Base-by-base conservation (phyloP, 2,113 vertebrate genomes). In the Tachycineta bicolor region DNA sequence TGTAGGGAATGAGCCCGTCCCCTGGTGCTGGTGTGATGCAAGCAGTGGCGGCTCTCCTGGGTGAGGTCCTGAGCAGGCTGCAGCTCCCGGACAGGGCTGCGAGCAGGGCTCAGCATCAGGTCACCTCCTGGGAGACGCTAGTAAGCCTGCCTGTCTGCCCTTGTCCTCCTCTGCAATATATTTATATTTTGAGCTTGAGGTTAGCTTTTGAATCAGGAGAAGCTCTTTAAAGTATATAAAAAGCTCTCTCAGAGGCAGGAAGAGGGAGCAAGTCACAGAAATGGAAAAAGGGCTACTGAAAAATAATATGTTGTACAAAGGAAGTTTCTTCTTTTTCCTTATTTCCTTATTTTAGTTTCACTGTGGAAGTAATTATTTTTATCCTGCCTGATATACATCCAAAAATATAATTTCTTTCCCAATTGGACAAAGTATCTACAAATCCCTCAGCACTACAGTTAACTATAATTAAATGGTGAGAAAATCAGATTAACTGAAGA, bases 301-400 rank as follows among this genome's bases (percentile, higher is more conserved):
- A 84, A 78, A 23, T 13, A 50, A 14, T 34, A 7, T 0, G 0
- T 29, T 4, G 2, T 41, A 33, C 12, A 34, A 39, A 74, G 18
- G 60, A 62, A 55, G 15, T 43, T 73, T 20, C 13, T 86, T 70
- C 37, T 37, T 82, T 49, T 74, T 64, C 17, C 33, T 41, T 87
- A 46, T 49, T 74, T 64, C 17, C 33, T 41, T 87, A 46, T 71
- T 77, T 83, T 56, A 31, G 34, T 83, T 47, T 70, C 4, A 3
- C 21, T 78, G 62, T 73, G 31, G 49, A 87, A 91, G 58, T 55
- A 0, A 31, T 65, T 87, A 5, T 71, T 90, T 79, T 73, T 26
- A 10, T 19, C 15, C 28, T 53, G 11, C 29, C 14, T 86, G 37
- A 19, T 86, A 56, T 46, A 50, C 20, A 46, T 65, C 23, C 16